Evolutionary conservation across 2,888 invertebrate species (phyloP).

Genomic region (Acleris laterana): DNA sequence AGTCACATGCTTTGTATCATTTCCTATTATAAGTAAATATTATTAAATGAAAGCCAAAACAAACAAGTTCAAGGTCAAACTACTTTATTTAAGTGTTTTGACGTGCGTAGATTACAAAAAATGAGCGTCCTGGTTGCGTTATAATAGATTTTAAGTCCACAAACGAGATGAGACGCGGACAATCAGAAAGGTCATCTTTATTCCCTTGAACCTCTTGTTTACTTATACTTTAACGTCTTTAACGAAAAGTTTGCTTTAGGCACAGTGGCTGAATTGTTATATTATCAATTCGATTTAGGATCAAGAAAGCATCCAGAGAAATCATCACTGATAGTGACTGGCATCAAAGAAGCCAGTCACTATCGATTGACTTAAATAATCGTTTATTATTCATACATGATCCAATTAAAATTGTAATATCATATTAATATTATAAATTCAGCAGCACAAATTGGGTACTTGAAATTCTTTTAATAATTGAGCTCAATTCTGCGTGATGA

Average conservation of each 20-base stretch:
- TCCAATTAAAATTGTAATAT: slow-evolving; percentile 15
- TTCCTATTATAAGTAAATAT: too few relatives aligned
- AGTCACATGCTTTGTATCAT: too few relatives aligned
- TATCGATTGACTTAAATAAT: background rate
- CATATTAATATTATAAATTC: background rate
- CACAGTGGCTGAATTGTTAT: too few relatives aligned
- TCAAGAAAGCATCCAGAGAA: too few relatives aligned
- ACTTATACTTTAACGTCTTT: slow-evolving; percentile 29
- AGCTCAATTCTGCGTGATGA: too few relatives aligned
- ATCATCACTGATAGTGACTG: too few relatives aligned
- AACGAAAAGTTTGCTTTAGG: slow-evolving; percentile 1
- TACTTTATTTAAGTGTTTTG: slow-evolving; percentile 13
- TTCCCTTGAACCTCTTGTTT: slow-evolving; percentile 74
- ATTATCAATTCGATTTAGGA: too few relatives aligned
- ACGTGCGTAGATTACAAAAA: slow-evolving; percentile 14
- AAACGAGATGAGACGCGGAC: slow-evolving; percentile 69
- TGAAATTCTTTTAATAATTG: too few relatives aligned
- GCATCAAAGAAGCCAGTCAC: too few relatives aligned
- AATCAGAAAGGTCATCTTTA: slow-evolving; percentile 75
- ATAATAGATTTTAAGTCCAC: slow-evolving; percentile 53
- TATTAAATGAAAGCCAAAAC: too few relatives aligned
- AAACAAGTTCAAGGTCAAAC: slow-evolving; percentile 11
- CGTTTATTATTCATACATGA: slow-evolving; percentile 4
- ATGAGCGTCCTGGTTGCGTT: slow-evolving; percentile 17
- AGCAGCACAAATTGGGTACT: background rate